Evolutionary conservation across 1,140 invertebrate species (phyloP).

Genomic region (Zelostemma sp.): DNA sequence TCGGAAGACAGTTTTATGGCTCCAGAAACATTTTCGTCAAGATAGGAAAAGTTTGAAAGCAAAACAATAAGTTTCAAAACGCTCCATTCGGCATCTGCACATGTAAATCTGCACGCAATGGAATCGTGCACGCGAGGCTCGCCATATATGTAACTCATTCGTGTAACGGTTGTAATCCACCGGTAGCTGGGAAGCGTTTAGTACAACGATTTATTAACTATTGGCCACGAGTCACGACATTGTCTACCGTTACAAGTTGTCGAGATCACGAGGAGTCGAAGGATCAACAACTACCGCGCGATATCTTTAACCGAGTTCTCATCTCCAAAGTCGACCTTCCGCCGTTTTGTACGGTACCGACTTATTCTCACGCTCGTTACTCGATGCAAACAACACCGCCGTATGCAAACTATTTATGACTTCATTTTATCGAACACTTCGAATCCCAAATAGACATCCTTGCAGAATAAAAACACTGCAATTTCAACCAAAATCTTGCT

Average conservation of each 20-base stretch:
- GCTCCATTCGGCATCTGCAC: slow-evolving; percentile 14
- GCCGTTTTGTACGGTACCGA: slow-evolving; percentile 13
- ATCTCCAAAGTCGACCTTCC: slow-evolving; percentile 37
- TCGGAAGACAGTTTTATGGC: no score
- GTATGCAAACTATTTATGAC: neutral
- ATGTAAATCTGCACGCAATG: slow-evolving; percentile 34
- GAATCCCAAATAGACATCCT: no score
- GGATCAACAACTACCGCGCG: slow-evolving; percentile 43
- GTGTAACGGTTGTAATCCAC: slow-evolving; percentile 36
- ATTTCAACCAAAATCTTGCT: no score
- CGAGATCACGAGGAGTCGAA: slow-evolving; percentile 43
- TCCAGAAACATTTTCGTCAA: no score
- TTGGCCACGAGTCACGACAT: slow-evolving; percentile 59
- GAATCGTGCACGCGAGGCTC: slow-evolving; percentile 30
- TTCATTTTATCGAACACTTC: slow-evolving; percentile 2
- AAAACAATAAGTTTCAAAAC: slow-evolving; percentile 6
- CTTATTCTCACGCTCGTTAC: slow-evolving; percentile 53
- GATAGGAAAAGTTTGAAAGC: no score
- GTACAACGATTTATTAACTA: slow-evolving; percentile 65
- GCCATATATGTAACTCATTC: slow-evolving; percentile 16
- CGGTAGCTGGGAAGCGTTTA: slow-evolving; percentile 64
- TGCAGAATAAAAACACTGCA: no score
- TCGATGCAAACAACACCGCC: slow-evolving; percentile 9
- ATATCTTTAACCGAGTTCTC: slow-evolving; percentile 52
- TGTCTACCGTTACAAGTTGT: slow-evolving; percentile 64